Conservation (phyloP, 30 jellyfish, hydroid and myxozoan species). For the Hydractinia symbiolongicarpus region DNA sequence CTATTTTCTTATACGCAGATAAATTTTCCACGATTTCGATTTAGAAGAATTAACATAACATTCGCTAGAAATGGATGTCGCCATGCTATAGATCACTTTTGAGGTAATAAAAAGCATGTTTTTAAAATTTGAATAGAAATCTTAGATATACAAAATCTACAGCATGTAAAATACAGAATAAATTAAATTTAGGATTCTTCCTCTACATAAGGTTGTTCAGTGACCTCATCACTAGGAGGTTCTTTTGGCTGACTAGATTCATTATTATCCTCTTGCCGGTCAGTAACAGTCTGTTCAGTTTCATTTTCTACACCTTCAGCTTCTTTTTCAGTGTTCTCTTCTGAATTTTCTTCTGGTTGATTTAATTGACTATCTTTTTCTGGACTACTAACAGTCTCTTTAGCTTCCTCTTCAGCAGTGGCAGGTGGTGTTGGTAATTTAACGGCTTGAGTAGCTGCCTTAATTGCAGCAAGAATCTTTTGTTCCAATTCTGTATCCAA, state of each 20-base stretch:
- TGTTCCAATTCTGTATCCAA: constrained; percentile 67
- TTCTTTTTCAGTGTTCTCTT: constrained; percentile 4
- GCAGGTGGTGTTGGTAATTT: constrained; percentile 29
- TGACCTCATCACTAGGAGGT: too few relatives aligned
- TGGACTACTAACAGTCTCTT: constrained; percentile 19
- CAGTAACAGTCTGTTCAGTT: constrained; percentile 1
- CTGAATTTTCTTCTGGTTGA: constrained; percentile 1
- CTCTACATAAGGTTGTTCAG: too few relatives aligned
- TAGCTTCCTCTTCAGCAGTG: constrained; percentile 38
- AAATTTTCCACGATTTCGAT: too few relatives aligned
- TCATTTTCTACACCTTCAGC: constrained; percentile 12
- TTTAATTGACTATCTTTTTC: not conserved
- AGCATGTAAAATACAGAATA: too few relatives aligned
- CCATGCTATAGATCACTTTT: too few relatives aligned
- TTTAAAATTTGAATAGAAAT: too few relatives aligned
- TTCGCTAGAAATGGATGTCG: too few relatives aligned
- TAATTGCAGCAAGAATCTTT: constrained; percentile 65
- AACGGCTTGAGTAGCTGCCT: constrained; percentile 50
- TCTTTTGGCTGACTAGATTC: not conserved
- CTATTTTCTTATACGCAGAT: too few relatives aligned
- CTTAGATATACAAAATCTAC: too few relatives aligned
- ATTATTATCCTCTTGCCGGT: not conserved
- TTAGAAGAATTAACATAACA: too few relatives aligned
- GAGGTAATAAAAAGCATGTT: too few relatives aligned
- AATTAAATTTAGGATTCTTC: too few relatives aligned